These are phyloP conservation scores for Pitta sordida DNA, from an alignment of 2,113 vertebrate genomes.

Conservation along the genomic window DNA sequence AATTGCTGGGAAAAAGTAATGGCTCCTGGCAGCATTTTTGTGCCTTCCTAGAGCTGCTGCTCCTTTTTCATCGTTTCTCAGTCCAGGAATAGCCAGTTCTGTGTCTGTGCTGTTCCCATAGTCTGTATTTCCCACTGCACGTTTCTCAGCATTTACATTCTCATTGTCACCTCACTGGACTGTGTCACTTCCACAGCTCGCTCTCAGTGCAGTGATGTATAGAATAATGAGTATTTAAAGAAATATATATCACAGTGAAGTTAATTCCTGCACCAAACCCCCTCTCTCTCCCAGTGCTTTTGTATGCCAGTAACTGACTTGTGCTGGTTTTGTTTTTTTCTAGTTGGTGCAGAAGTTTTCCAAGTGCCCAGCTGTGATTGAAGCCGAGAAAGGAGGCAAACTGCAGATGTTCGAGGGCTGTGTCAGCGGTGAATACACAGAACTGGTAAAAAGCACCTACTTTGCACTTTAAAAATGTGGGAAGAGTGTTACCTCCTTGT, in stretches of 20 bases:
- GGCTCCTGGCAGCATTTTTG: neutral
- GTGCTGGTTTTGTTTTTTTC: neutral
- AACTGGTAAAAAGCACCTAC: conserved; percentile 54
- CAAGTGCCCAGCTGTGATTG: conserved; percentile 62
- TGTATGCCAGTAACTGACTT: neutral
- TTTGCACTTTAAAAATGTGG: neutral
- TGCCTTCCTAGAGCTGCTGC: neutral
- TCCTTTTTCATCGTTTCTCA: neutral
- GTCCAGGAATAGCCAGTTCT: neutral
- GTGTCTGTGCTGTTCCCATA: neutral
- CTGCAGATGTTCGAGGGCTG: conserved; percentile 71
- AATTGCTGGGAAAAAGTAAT: neutral
- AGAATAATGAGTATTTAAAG: neutral
- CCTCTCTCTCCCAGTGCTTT: neutral
- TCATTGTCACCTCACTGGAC: neutral
- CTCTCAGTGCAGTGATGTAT: neutral
- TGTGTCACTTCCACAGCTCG: too few relatives aligned
- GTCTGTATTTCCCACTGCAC: neutral
- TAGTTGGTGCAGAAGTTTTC: conserved; percentile 72
- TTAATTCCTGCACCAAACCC: neutral
- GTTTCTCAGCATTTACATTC: neutral
- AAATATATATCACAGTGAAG: rapidly evolving
- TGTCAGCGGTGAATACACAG: conserved; percentile 63
- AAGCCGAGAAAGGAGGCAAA: conserved; percentile 70
- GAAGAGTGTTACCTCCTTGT: rapidly evolving